Conservation (phyloP, 92 coral and sea anemone genomes). For the Umimayanthus chanpuru region DNA sequence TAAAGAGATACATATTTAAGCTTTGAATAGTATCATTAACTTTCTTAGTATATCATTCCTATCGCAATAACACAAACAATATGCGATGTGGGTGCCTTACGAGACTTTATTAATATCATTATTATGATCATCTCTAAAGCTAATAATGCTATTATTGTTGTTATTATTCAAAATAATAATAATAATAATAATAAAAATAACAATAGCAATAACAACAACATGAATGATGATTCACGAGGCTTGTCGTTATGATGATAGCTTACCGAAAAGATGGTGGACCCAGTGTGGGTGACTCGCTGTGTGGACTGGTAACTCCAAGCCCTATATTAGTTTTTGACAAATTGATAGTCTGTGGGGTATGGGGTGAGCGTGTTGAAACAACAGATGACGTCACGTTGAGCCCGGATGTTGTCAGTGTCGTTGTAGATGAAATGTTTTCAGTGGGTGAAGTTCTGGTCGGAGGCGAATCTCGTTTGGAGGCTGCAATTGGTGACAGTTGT, state of each 20-base stretch:
- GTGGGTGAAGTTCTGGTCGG: slow-evolving; percentile 49
- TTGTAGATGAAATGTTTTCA: slow-evolving; percentile 54
- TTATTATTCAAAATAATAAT: no score
- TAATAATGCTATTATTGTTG: no score
- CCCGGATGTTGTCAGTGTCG: slow-evolving; percentile 51
- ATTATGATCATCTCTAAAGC: no score
- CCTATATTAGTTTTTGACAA: slow-evolving; percentile 88
- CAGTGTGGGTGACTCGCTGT: slow-evolving; percentile 79
- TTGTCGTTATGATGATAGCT: neutral
- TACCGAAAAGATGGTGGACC: slow-evolving; percentile 87
- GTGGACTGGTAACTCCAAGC: slow-evolving; percentile 71
- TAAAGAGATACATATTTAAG: no score
- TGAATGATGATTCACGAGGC: no score
- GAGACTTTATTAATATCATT: no score
- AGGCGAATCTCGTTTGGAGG: slow-evolving; percentile 73
- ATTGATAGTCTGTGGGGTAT: slow-evolving; percentile 71
- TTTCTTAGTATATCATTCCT: no score
- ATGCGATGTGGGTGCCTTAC: no score
- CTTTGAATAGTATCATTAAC: no score
- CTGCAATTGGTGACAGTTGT: slow-evolving; percentile 85
- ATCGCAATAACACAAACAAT: no score
- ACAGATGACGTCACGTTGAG: slow-evolving; percentile 58
- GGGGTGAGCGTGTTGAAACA: slow-evolving; percentile 59
- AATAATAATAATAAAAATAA: neutral
- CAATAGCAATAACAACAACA: neutral